phyloP scores from a whole-genome alignment of 30 jellyfish, hydroid and myxozoan species.

The Turritopsis dohrnii region DNA sequence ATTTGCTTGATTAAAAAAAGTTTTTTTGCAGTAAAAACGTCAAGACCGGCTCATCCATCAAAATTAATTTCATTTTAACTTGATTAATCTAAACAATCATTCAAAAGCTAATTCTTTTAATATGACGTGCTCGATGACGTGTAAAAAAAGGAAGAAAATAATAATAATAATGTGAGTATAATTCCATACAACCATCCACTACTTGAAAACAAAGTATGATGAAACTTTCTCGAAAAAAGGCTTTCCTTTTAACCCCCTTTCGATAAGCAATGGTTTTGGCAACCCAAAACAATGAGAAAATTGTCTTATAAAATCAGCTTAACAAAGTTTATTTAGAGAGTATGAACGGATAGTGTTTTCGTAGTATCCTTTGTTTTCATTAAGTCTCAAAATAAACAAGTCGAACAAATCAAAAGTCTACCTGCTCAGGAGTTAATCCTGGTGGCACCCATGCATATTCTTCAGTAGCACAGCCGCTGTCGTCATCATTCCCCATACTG shows the following conservation, averaged over 20 bases:
- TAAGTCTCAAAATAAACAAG: background rate
- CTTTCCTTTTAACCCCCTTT: no score
- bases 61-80: background rate
- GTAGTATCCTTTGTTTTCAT: background rate
- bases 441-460: slow-evolving; percentile 97
- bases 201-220: no score
- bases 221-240: no score
- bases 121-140: background rate
- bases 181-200: no score
- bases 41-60: background rate
- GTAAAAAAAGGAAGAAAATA: no score
- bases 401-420: background rate
- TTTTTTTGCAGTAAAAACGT: background rate
- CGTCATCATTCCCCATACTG: slow-evolving; percentile 83
- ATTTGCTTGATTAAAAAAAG: background rate
- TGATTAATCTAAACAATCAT: background rate
- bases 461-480: slow-evolving; percentile 95
- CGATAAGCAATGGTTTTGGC: no score
- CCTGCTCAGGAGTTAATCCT: slow-evolving; percentile 76
- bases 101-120: background rate
- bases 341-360: background rate
- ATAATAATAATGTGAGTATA: background rate
- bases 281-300: no score
- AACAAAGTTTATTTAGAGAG: background rate
- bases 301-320: background rate